These are phyloP conservation scores for Dicyrtomina minuta DNA, from an alignment of 2,888 invertebrate species.

Conservation along the genomic window DNA sequence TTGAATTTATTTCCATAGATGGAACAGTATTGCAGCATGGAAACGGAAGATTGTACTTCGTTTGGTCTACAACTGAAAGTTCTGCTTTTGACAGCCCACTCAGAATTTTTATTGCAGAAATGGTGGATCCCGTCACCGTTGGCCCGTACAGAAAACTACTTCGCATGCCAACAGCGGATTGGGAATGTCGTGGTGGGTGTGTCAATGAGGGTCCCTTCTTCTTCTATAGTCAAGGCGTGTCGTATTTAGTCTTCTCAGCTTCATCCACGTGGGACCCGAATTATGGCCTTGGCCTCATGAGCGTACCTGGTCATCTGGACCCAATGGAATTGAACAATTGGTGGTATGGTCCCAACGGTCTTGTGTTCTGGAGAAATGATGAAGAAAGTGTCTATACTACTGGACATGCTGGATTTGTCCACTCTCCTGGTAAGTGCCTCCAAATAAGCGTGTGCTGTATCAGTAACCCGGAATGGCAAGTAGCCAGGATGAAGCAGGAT, in stretches of 20 bases:
- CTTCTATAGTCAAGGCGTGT: slow-evolving; percentile 35
- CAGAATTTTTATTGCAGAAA: slow-evolving; percentile 32
- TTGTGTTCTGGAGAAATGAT: slow-evolving; percentile 42
- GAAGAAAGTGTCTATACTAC: slow-evolving; percentile 42
- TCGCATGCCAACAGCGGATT: slow-evolving; percentile 33
- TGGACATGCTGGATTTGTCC: slow-evolving; percentile 43
- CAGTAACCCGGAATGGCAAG: no score
- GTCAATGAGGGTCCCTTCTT: slow-evolving; percentile 45
- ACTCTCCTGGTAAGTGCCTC: slow-evolving; percentile 42
- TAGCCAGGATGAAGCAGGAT: no score
- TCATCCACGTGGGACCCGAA: slow-evolving; percentile 38
- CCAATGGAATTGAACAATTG: slow-evolving; percentile 42
- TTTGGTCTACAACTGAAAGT: no score
- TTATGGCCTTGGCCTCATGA: slow-evolving; percentile 40
- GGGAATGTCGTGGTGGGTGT: no score
- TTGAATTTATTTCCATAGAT: slow-evolving; percentile 33
- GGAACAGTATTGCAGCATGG: slow-evolving; percentile 42
- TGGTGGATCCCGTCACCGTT: slow-evolving; percentile 37
- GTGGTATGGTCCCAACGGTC: slow-evolving; percentile 33
- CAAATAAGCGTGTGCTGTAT: no score
- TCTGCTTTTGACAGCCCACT: no score
- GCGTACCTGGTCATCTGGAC: slow-evolving; percentile 35
- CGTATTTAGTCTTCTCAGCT: slow-evolving; percentile 40
- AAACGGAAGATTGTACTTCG: slow-evolving; percentile 37
- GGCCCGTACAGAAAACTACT: slow-evolving; percentile 25